Evolutionary conservation across 1,140 invertebrate species (phyloP).

Genomic region (Hycleus phaleratus): DNA sequence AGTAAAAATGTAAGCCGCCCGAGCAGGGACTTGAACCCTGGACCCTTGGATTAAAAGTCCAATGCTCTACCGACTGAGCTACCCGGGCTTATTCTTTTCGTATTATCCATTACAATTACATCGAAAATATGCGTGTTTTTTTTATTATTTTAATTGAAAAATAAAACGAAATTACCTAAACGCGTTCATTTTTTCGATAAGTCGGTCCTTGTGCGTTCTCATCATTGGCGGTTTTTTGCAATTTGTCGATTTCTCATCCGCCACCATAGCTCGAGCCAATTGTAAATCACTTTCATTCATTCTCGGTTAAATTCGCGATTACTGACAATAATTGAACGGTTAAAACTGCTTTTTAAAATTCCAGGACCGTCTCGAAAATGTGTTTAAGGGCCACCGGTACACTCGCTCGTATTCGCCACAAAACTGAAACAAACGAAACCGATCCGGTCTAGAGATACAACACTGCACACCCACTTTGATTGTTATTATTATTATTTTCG

Average conservation of each 20-base stretch:
- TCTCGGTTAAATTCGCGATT: no score
- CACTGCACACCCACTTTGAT: not conserved
- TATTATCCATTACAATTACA: no score
- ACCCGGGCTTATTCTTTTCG: slow-evolving; percentile 48
- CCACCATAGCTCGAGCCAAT: slow-evolving; percentile 55
- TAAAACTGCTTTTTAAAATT: not conserved
- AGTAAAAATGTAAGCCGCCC: slow-evolving; percentile 44
- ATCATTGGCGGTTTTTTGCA: slow-evolving; percentile 48
- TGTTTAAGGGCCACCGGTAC: no score
- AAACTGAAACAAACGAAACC: no score
- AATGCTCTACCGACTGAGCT: slow-evolving; percentile 73
- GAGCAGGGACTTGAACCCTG: slow-evolving; percentile 73
- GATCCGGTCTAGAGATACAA: no score
- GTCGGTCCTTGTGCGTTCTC: slow-evolving; percentile 43
- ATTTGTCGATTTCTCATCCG: slow-evolving; percentile 41
- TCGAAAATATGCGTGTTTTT: no score
- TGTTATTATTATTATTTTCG: not conserved
- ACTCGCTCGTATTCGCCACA: no score
- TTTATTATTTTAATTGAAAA: no score
- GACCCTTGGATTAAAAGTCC: slow-evolving; percentile 73
- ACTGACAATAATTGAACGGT: not conserved
- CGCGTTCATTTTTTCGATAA: slow-evolving; percentile 47
- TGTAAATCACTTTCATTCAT: slow-evolving; percentile 61
- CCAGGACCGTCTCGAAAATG: not conserved
- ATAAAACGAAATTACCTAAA: slow-evolving; percentile 44